These are phyloP conservation scores for Proisotoma minuta DNA, from an alignment of 2,888 invertebrate species.

Conservation along the genomic window DNA sequence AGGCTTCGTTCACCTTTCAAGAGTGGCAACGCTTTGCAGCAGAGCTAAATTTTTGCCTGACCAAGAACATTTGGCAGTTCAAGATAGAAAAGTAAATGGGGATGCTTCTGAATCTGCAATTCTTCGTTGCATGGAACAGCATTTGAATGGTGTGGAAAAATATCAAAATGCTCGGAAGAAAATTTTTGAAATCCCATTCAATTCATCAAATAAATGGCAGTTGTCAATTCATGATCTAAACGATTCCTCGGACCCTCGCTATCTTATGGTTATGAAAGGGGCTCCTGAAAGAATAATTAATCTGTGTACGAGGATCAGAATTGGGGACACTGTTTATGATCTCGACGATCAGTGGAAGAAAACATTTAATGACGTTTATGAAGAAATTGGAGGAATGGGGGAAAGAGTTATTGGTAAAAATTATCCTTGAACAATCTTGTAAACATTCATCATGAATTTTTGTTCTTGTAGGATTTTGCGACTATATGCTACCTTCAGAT, in stretches of 20 bases:
- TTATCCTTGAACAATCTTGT: not conserved
- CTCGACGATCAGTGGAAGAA: conserved; percentile 57
- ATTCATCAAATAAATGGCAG: conserved; percentile 60
- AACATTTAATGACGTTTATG: conserved; percentile 62
- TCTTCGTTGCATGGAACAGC: conserved; percentile 61
- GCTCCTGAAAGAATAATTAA: conserved; percentile 67
- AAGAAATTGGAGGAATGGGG: conserved; percentile 76
- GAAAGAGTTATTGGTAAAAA: conserved; percentile 66
- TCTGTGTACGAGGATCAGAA: conserved; percentile 59
- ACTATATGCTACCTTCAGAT: conserved; percentile 51
- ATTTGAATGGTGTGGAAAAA: conserved; percentile 59
- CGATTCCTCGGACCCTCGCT: conserved; percentile 53
- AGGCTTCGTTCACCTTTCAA: conserved; percentile 56
- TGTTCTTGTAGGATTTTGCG: conserved; percentile 52
- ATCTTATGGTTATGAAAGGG: conserved; percentile 67
- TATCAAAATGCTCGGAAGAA: conserved; percentile 63
- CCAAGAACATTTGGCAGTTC: conserved; percentile 26
- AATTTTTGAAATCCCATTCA: conserved; percentile 63
- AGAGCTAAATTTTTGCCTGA: conserved; percentile 60
- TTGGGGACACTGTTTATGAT: conserved; percentile 56
- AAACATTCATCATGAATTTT: not conserved
- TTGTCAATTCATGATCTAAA: conserved; percentile 63
- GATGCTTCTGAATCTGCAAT: conserved; percentile 67
- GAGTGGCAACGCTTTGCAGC: conserved; percentile 65
- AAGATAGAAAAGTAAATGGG: conserved; percentile 58